These are phyloP conservation scores for Rhogogaster chlorosoma DNA, from an alignment of 2,888 invertebrate genomes.

Conservation along the genomic window DNA sequence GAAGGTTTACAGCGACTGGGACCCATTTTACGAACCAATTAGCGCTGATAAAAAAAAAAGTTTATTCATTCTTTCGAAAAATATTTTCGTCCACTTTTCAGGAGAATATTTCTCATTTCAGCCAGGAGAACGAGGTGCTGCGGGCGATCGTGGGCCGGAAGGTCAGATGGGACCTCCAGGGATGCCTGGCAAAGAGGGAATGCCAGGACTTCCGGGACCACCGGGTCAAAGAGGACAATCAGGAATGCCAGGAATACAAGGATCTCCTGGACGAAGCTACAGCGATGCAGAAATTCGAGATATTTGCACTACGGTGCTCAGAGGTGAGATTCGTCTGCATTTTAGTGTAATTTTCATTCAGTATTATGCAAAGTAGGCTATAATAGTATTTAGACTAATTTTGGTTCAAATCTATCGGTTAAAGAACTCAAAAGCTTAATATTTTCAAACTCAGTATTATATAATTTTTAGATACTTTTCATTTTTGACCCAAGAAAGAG, in stretches of 20 bases:
- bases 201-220: slow-evolving; percentile 81
- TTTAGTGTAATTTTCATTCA: not conserved
- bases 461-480: not conserved
- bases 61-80: not conserved
- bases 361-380: not conserved
- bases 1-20: not conserved
- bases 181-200: slow-evolving; percentile 80
- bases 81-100: not conserved
- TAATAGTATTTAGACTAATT: not conserved
- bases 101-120: slow-evolving; percentile 60
- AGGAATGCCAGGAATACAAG: slow-evolving; percentile 82
- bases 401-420: not conserved
- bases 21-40: not conserved
- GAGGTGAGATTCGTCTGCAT: slow-evolving; percentile 81
- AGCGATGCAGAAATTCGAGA: slow-evolving; percentile 88
- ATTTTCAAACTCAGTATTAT: not conserved
- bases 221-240: slow-evolving; percentile 82
- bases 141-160: slow-evolving; percentile 80
- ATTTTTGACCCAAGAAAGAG: not conserved
- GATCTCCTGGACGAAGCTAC: slow-evolving; percentile 81
- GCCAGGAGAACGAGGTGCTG: slow-evolving; percentile 81
- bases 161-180: slow-evolving; percentile 82
- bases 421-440: not conserved
- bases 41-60: not conserved
- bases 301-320: slow-evolving; percentile 88